Base-by-base conservation (phyloP, 2,113 vertebrate species). In the Apodemus sylvaticus region DNA sequence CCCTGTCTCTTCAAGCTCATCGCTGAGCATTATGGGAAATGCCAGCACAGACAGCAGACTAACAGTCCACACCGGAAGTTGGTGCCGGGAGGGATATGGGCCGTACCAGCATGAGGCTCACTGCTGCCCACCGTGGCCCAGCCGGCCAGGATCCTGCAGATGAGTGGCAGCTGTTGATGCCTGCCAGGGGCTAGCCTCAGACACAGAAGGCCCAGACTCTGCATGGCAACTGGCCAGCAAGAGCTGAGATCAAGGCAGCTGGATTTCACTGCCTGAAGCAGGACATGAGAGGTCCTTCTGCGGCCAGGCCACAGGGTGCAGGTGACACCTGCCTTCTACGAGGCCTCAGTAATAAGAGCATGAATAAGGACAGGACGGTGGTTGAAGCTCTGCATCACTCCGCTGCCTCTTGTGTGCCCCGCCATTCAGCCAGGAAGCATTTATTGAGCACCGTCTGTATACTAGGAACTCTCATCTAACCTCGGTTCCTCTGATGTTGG, bases 291-390 rank as follows among this genome's bases (percentile, higher is more conserved):
- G 4, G n/a, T 3, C 9, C 39, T 10, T 5, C 12, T 1, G 83
- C 42, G n/a, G 45, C 2, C 36, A 5, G 13, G 31, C 29, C 39
- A 5, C 36, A 0, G 0, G 1, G 5, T 7, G 24, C 17, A 51
- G 39, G 70, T n/a, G 51, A 51, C 29, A 0, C 45, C 10, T 22
- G 5, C 16, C 68, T 55, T 53, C 78, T 7, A 1, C 2, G 8
- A 68, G 29, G 48, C 60, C 51, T 82, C 45, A 26, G 1, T 48
- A 81, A 7, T 45, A 31, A 20, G 36, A 62, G 45, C 68, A 0
- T 24, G 39, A 88, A 58, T 29, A 60, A 81, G 68, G 55, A n/a
- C 51, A 71, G 1, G 17, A 68, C 1, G 8, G 0, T n/a, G 73
- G 31, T 34, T 9, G 1, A 10, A 51, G 53, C 85, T 55, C n/a